Evolutionary conservation across 2,113 vertebrate genomes (phyloP).

Genomic region (Gymnogyps californianus): DNA sequence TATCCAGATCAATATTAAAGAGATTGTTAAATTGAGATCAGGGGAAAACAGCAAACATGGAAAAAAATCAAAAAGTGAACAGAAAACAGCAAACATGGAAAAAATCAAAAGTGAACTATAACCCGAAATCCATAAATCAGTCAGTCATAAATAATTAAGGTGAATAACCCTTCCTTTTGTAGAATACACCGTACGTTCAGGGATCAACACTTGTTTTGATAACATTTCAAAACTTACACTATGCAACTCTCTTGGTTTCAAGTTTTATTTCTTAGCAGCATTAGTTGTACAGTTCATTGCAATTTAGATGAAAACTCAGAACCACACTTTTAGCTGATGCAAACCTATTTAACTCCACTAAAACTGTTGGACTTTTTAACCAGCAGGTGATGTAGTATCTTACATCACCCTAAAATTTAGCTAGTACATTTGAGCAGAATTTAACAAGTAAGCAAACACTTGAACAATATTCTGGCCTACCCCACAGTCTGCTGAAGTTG

Average conservation of each 20-base stretch:
- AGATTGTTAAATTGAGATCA: slow-evolving; percentile 4
- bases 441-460: not conserved
- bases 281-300: not conserved
- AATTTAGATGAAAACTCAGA: not conserved
- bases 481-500: not conserved
- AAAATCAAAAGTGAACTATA: not conserved
- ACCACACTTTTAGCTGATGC: not conserved
- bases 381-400: not conserved
- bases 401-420: not conserved
- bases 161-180: not conserved
- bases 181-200: not conserved
- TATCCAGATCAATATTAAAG: slow-evolving; percentile 36
- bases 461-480: not conserved
- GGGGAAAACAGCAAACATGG: not conserved
- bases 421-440: not conserved
- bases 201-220: not conserved
- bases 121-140: slow-evolving; percentile 30
- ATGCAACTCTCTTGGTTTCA: not conserved
- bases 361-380: not conserved
- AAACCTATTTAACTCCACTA: not conserved
- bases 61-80: not conserved
- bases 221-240: not conserved
- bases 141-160: slow-evolving; percentile 10
- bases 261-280: not conserved
- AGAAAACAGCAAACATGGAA: too few species aligned